phyloP scores from a whole-genome alignment of 2,888 invertebrate genomes.

The Morinoia aosen region DNA sequence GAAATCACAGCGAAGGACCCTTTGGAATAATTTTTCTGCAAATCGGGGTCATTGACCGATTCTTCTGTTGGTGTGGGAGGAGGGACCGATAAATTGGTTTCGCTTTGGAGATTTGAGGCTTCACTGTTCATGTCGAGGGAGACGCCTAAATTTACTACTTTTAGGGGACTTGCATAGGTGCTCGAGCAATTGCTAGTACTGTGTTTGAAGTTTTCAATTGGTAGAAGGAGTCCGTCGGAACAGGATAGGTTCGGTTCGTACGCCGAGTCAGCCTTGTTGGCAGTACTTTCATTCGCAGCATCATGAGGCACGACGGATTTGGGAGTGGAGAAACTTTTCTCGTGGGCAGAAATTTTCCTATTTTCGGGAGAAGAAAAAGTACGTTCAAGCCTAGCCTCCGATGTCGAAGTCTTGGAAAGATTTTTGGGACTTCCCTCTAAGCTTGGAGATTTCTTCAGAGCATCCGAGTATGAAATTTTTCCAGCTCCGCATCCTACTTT shows the following conservation, averaged over 20 bases:
- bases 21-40: background rate
- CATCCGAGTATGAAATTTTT: background rate
- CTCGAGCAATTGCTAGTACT: background rate
- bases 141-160: background rate
- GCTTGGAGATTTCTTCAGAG: background rate
- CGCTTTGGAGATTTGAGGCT: background rate
- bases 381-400: background rate
- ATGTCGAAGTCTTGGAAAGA: background rate
- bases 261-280: background rate
- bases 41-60: background rate
- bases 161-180: background rate
- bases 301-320: background rate
- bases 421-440: background rate
- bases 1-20: slow-evolving; percentile 16
- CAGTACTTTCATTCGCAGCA: background rate
- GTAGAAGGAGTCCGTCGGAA: background rate
- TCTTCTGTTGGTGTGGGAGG: background rate
- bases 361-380: background rate
- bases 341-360: background rate
- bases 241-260: background rate
- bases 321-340: background rate
- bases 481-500: background rate
- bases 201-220: background rate
- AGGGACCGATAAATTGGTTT: background rate
- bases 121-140: background rate